Conservation (phyloP, 2,888 invertebrate species). For the Lysandra bellargus region DNA sequence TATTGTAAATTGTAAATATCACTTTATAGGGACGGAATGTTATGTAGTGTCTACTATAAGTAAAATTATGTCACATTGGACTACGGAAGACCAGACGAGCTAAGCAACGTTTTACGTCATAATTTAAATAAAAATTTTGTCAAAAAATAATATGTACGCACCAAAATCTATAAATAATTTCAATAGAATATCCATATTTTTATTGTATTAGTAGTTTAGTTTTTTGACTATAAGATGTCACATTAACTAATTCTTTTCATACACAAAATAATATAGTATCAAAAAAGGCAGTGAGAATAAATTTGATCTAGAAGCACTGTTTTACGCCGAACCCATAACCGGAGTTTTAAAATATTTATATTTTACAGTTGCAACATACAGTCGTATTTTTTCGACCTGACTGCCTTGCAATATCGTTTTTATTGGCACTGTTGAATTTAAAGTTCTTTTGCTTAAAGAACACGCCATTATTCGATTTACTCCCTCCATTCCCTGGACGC, state of each 20-base stretch:
- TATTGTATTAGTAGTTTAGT: constrained; percentile 26
- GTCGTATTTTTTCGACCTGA: neutral
- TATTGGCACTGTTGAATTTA: constrained; percentile 23
- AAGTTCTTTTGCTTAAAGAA: constrained; percentile 1
- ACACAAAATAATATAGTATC: constrained; percentile 41
- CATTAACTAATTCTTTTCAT: constrained; percentile 10
- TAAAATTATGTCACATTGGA: neutral
- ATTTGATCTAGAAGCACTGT: constrained; percentile 39
- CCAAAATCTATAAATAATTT: neutral
- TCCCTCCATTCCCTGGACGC: constrained; percentile 73
- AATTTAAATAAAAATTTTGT: neutral
- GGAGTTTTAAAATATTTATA: neutral
- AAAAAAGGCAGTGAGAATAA: constrained; percentile 54
- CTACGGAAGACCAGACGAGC: constrained; percentile 11
- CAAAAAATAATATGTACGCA: neutral
- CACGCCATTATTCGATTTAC: constrained; percentile 42
- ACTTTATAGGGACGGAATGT: constrained; percentile 21
- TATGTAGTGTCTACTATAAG: neutral
- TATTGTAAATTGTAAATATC: neutral
- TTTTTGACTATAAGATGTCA: constrained; percentile 16
- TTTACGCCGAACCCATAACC: constrained; percentile 39
- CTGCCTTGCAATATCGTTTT: constrained; percentile 3
- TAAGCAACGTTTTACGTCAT: neutral
- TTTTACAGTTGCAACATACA: neutral
- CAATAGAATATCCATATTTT: neutral